Base-by-base conservation (phyloP, 2,797 vertebrate species). In the Anguilla pacifica region DNA sequence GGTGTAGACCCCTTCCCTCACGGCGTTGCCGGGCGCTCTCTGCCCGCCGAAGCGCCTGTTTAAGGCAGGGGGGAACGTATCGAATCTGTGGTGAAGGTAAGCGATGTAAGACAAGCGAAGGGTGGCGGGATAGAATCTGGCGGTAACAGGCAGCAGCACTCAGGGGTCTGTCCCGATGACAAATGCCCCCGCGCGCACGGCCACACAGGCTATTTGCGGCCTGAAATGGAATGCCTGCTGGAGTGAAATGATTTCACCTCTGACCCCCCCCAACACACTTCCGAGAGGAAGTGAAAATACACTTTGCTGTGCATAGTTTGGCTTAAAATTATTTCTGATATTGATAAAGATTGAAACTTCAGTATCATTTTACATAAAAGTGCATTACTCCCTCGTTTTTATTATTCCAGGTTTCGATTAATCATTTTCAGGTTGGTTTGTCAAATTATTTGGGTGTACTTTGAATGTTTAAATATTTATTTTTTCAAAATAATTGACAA, bases 91-190 rank as follows among this genome's bases (percentile, higher is more conserved):
- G 87, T 55, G 82, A 72, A 61, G 84, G 57, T 83, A 82, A 72
- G 59, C 19, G 82, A 84, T 87, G 61, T 84, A 17, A 49, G 64
- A 87, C 82, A 84, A 84, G 81, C 43, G 15, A 61, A 82, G 74
- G 70, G 72, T 55, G 35, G 46, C 31, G 31, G 74, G 86, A 81
- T 87, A 87, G 81, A 84, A 87, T 81, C 83, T 59, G 25, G 6
- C 31, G 55, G 86, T 89, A 89, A 87, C 70, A 81, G 83, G 83
- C 83, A 88, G 83, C 83, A 88, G 83, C 59, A 83, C 79, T 84
- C 82, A 72, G 67, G 87, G 83, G 43, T 83, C 88, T 89, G 86
- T 89, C 88, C 57, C 53, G 81, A 85, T 89, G 83, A 89, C 46
- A 85, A 87, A 89, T 89, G 61, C 53, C 55, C 43, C 70, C 59